Conservation (phyloP, 1,140 invertebrate species). For the Anastrepha obliqua region DNA sequence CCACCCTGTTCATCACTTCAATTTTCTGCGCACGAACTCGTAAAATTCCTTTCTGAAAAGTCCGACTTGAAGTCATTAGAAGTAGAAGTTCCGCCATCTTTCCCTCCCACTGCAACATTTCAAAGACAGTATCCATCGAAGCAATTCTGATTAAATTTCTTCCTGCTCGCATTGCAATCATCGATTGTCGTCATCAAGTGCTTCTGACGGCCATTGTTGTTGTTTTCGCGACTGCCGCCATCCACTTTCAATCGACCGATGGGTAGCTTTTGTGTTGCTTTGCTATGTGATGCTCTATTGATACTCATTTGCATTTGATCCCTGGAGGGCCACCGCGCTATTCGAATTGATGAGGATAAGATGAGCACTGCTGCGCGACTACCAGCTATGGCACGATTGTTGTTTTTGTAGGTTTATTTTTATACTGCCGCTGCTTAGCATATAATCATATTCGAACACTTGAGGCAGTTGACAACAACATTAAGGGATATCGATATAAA, state of each 20-base stretch:
- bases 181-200: slow-evolving; percentile 23
- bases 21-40: too few relatives aligned
- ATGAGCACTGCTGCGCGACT: slow-evolving; percentile 17
- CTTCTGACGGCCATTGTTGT: slow-evolving; percentile 25
- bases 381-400: not conserved
- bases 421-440: not conserved
- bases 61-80: slow-evolving; percentile 30
- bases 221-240: slow-evolving; percentile 10
- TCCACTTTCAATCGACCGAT: not conserved
- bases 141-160: slow-evolving; percentile 1
- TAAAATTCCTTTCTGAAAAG: not conserved
- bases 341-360: slow-evolving; percentile 47
- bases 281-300: slow-evolving; percentile 41
- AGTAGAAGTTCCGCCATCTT: slow-evolving; percentile 2
- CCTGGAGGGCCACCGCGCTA: slow-evolving; percentile 36
- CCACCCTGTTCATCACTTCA: too few relatives aligned
- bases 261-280: slow-evolving; percentile 16
- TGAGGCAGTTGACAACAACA: not conserved
- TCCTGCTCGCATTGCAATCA: slow-evolving; percentile 28
- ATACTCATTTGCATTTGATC: slow-evolving; percentile 49
- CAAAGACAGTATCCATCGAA: not conserved
- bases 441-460: slow-evolving; percentile 13
- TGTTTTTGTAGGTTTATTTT: slow-evolving; percentile 8
- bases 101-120: not conserved
- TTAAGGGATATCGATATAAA: slow-evolving; percentile 11